Conservation (phyloP, 2,888 invertebrate species). For the Podotricha telesiphe region DNA sequence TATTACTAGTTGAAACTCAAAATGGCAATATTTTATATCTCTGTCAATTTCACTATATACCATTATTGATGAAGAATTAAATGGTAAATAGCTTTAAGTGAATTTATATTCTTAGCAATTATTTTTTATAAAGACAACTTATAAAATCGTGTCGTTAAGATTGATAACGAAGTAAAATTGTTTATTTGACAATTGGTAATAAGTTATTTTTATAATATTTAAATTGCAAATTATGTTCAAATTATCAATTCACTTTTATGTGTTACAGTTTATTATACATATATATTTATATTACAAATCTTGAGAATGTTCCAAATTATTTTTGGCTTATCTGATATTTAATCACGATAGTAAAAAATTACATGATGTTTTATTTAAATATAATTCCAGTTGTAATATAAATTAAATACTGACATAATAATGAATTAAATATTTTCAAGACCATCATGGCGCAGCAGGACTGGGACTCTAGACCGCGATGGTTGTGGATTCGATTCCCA, state of each 20-base stretch:
- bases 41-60: too few species aligned
- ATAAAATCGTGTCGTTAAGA: too few species aligned
- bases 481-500: too few species aligned
- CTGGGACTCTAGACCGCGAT: too few species aligned
- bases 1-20: too few species aligned
- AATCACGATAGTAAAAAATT: neutral
- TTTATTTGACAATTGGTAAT: too few species aligned
- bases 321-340: constrained; percentile 16
- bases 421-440: neutral
- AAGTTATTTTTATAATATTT: neutral
- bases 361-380: constrained; percentile 10
- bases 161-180: too few species aligned
- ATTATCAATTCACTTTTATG: constrained; percentile 10
- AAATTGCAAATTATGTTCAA: neutral
- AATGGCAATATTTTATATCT: too few species aligned
- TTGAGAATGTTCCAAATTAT: constrained; percentile 17
- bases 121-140: too few species aligned
- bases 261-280: neutral
- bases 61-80: neutral
- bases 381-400: neutral
- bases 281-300: constrained; percentile 23
- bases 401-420: neutral
- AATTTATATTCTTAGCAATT: too few species aligned
- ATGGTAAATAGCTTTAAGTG: too few species aligned
- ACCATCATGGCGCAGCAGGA: too few species aligned